Evolutionary conservation across 2,888 invertebrate genomes (phyloP).

Genomic region (Galeruca laticollis): DNA sequence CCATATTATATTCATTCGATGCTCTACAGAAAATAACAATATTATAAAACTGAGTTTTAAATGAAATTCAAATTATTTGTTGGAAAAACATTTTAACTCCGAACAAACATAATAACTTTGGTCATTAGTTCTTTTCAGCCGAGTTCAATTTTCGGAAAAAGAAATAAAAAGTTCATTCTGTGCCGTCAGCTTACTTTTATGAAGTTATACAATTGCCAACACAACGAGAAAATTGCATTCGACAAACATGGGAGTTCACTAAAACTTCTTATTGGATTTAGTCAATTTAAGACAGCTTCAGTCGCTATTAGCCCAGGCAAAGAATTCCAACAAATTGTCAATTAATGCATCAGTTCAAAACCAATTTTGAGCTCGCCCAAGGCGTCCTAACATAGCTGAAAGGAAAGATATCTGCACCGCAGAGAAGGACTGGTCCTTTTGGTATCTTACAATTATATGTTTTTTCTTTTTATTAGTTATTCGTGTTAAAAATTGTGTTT

Average conservation of each 20-base stretch:
- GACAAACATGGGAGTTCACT: conserved; percentile 49
- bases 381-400: conserved; percentile 58
- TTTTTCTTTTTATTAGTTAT: not conserved
- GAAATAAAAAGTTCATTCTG: conserved; percentile 42
- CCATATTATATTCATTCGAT: no score
- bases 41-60: not conserved
- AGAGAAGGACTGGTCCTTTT: conserved; percentile 14
- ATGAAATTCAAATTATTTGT: conserved; percentile 2
- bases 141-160: conserved; percentile 32
- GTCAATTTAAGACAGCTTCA: conserved; percentile 65
- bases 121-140: conserved; percentile 18
- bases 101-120: conserved; percentile 25
- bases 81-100: not conserved
- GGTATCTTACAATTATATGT: not conserved
- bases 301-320: conserved; percentile 62
- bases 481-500: not conserved
- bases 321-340: conserved; percentile 66
- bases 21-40: not conserved
- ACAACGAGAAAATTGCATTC: conserved; percentile 54
- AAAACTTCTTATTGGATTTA: conserved; percentile 63
- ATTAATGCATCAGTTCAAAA: conserved; percentile 66
- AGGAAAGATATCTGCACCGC: conserved; percentile 21
- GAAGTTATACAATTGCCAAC: conserved; percentile 45
- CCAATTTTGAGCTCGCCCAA: conserved; percentile 60
- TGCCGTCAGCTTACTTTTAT: conserved; percentile 46